These are phyloP conservation scores for Microcebus jonahi DNA, from an alignment of 2,113 vertebrate genomes.

Conservation along the genomic window DNA sequence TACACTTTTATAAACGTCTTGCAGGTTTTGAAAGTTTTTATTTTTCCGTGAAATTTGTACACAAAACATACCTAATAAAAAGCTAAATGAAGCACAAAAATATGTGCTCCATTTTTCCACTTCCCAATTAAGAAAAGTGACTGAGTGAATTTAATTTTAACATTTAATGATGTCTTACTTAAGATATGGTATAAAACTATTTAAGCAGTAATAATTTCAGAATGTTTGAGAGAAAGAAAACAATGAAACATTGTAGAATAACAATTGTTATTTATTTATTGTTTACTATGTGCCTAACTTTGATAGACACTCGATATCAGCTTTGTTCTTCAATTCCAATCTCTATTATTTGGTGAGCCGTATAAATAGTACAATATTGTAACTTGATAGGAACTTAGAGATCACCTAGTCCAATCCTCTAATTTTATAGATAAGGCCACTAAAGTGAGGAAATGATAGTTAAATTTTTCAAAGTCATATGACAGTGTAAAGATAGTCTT, in stretches of 20 bases:
- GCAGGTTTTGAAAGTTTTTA: too few relatives aligned
- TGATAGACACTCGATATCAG: background rate
- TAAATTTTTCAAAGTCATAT: background rate
- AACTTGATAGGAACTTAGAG: background rate
- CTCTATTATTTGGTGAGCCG: background rate
- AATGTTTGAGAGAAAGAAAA: constrained; percentile 21
- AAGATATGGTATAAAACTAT: background rate
- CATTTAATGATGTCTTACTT: background rate
- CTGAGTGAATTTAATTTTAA: background rate
- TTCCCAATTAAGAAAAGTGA: constrained; percentile 17
- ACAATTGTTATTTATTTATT: background rate
- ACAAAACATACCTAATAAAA: background rate
- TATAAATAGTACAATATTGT: background rate
- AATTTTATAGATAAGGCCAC: background rate
- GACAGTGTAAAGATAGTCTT: background rate
- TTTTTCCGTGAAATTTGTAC: too few relatives aligned
- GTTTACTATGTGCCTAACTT: background rate
- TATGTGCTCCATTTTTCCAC: background rate
- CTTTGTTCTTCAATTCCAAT: background rate
- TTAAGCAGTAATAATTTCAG: background rate
- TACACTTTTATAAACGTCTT: too few relatives aligned
- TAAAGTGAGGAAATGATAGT: background rate
- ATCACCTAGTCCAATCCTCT: background rate
- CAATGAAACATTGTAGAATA: background rate
- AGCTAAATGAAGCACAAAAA: constrained; percentile 22